These are phyloP conservation scores for Knipowitschia caucasica DNA, from an alignment of 2,797 vertebrate species.

Conservation along the genomic window DNA sequence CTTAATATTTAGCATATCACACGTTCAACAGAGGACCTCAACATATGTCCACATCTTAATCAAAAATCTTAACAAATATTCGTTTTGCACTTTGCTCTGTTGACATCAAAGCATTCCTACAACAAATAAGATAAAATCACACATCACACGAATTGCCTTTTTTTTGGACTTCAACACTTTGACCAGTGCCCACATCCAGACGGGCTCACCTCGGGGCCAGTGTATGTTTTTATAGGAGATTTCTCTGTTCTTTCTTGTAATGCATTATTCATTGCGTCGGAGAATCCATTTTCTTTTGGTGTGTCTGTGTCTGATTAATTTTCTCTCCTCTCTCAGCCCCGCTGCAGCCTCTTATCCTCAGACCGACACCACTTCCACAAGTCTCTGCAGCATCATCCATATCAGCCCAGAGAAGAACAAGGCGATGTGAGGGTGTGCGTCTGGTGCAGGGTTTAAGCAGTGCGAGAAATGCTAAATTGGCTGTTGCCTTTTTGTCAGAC, in stretches of 20 bases:
- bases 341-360: conserved; percentile 24
- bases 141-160: neutral
- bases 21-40: no score
- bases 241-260: conserved; percentile 19
- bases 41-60: no score
- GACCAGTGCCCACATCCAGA: neutral
- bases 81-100: no score
- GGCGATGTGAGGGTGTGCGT: conserved; percentile 1
- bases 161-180: neutral
- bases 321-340: conserved; percentile 19
- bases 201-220: neutral
- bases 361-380: conserved; percentile 17
- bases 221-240: conserved; percentile 14
- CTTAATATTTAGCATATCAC: no score
- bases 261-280: conserved; percentile 32
- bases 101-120: neutral
- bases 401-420: conserved; percentile 15
- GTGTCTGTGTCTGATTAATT: conserved; percentile 19
- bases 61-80: no score
- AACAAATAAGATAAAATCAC: neutral
- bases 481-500: conserved; percentile 1
- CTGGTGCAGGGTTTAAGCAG: neutral
- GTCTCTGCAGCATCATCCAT: conserved; percentile 21
- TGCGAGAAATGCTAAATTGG: neutral
- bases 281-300: conserved; percentile 23